phyloP scores from a whole-genome alignment of 2,113 vertebrate species.

The Orientallactaga bullata region DNA sequence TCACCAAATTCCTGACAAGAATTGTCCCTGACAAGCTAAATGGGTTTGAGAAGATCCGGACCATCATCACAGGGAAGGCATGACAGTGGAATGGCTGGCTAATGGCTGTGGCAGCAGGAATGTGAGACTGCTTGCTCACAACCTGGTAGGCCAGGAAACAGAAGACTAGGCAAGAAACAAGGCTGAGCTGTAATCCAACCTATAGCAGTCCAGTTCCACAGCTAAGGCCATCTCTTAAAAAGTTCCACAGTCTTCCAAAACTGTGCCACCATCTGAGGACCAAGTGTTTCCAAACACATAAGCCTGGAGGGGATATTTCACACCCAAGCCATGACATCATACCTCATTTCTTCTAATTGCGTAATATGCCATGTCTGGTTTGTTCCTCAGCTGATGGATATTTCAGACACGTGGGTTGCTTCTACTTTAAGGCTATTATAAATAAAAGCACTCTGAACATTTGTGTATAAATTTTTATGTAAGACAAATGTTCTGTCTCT shows the following conservation, averaged over 20 bases:
- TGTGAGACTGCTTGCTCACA: neutral
- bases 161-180: neutral
- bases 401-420: neutral
- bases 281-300: neutral
- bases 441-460: neutral
- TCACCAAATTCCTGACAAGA: neutral
- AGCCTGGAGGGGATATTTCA: neutral
- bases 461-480: neutral
- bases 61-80: no score
- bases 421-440: neutral
- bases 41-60: neutral
- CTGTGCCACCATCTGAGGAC: neutral
- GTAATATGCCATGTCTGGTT: neutral
- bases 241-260: neutral
- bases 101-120: no score
- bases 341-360: neutral
- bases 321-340: neutral
- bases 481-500: neutral
- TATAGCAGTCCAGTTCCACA: neutral
- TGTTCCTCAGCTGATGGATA: neutral
- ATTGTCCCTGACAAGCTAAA: neutral
- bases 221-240: neutral
- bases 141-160: neutral
- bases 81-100: neutral
- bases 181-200: no score